Evolutionary conservation across 1,140 invertebrate genomes (phyloP).

Genomic region (Pentalonia nigronervosa): DNA sequence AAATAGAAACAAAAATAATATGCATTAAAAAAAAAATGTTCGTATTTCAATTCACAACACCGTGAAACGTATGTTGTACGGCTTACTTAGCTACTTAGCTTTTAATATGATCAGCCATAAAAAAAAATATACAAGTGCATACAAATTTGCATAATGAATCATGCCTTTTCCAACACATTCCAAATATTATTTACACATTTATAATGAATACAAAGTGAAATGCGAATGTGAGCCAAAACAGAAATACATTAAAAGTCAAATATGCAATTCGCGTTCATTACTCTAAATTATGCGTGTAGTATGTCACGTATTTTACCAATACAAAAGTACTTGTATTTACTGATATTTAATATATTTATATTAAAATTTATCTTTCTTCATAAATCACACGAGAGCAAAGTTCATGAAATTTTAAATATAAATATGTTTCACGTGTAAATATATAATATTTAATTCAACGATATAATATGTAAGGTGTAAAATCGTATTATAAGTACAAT

Average conservation of each 20-base stretch:
- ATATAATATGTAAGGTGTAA: not conserved
- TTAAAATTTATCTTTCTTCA: not conserved
- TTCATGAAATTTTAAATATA: not conserved
- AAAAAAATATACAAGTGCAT: not conserved
- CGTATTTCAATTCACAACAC: not conserved
- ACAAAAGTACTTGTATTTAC: not conserved
- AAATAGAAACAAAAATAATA: not conserved
- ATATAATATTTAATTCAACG: not conserved
- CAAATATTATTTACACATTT: not conserved
- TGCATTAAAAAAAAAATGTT: not conserved
- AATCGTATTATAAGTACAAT: too few species aligned
- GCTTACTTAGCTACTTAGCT: not conserved
- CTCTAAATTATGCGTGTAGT: not conserved
- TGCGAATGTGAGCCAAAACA: not conserved
- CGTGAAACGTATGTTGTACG: not conserved
- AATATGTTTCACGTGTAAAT: not conserved
- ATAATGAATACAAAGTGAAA: conserved; percentile 11
- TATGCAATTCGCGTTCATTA: not conserved
- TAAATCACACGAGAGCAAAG: not conserved
- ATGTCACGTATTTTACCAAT: not conserved
- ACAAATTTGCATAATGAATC: not conserved
- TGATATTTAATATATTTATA: not conserved
- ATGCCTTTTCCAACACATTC: not conserved
- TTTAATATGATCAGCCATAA: not conserved
- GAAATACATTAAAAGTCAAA: not conserved